These are phyloP conservation scores for Felis chaus DNA, from an alignment of 2,113 vertebrate genomes.

Conservation along the genomic window DNA sequence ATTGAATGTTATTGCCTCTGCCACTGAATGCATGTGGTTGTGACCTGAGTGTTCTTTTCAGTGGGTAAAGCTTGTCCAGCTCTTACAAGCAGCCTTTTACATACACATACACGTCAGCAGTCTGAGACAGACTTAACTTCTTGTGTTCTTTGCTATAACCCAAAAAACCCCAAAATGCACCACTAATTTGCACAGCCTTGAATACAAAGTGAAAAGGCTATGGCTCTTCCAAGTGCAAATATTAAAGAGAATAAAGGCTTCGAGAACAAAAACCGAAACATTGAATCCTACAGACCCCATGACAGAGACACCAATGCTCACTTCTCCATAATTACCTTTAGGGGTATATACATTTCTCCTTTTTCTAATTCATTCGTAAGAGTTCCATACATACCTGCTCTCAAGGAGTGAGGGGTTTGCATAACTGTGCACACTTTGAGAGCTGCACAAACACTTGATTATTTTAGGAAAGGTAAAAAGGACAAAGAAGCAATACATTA, in stretches of 20 bases:
- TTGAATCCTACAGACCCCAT: background rate
- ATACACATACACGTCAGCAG: background rate
- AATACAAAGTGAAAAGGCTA: background rate
- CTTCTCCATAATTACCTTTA: too few relatives aligned
- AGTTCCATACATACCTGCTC: background rate
- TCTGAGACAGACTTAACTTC: background rate
- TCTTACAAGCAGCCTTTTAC: background rate
- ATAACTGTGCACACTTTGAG: background rate
- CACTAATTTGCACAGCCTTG: background rate
- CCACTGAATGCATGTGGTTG: background rate
- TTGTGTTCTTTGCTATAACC: background rate
- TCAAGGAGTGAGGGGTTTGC: background rate
- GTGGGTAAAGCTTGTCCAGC: background rate
- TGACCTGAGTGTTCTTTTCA: background rate
- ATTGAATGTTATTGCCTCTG: background rate
- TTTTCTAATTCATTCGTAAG: background rate
- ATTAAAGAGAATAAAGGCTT: background rate
- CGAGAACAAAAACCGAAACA: background rate
- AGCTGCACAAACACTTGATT: background rate
- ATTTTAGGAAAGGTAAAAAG: slow-evolving; percentile 11
- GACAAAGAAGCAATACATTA: background rate
- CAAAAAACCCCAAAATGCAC: background rate
- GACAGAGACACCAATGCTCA: background rate
- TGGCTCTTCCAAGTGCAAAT: background rate
- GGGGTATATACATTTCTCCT: too few relatives aligned